Percentiles rank a stretch among this genome's conserved stretches.
These are phyloP conservation scores for Elaphurus davidianus DNA, from an alignment of 2,113 vertebrate species.

Conservation along the genomic window DNA sequence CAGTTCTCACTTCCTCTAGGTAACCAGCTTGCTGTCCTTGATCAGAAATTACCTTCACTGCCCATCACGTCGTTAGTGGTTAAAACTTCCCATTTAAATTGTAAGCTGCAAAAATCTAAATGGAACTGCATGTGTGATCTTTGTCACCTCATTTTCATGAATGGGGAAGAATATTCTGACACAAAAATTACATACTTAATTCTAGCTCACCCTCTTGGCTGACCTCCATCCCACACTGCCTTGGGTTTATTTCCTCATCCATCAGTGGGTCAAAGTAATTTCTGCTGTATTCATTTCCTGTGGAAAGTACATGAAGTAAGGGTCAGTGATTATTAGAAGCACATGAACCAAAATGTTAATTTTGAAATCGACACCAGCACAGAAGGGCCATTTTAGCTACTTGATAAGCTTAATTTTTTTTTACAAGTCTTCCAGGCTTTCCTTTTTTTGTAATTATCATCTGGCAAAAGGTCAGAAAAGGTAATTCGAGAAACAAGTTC, in stretches of 20 bases:
- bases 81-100: slow-evolving; percentile 80
- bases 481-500: slow-evolving; percentile 94
- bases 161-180: slow-evolving; percentile 95
- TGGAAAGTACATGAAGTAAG: slow-evolving; percentile 91
- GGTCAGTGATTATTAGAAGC: slow-evolving; percentile 99
- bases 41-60: slow-evolving; percentile 70
- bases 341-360: slow-evolving; percentile 99
- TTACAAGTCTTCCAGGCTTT: slow-evolving; percentile 87
- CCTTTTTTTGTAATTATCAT: slow-evolving; percentile 95
- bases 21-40: slow-evolving; percentile 76
- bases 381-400: slow-evolving; percentile 85
- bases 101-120: slow-evolving; percentile 82
- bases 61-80: slow-evolving; percentile 39
- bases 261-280: slow-evolving; percentile 97
- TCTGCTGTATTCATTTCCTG: slow-evolving; percentile 95
- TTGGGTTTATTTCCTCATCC: slow-evolving; percentile 93
- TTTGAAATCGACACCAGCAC: slow-evolving; percentile 93
- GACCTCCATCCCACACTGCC: slow-evolving; percentile 91
- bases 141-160: slow-evolving; percentile 95
- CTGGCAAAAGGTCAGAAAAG: slow-evolving; percentile 93
- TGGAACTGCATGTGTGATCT: slow-evolving; percentile 81
- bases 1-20: slow-evolving; percentile 30
- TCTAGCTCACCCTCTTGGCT: slow-evolving; percentile 94
- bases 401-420: slow-evolving; percentile 89
- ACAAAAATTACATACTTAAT: slow-evolving; percentile 98